A percentile compares a stretch with the other conserved stretches of the same genome.
Conservation (phyloP, 2,888 invertebrate species). For the Apamea sordens region DNA sequence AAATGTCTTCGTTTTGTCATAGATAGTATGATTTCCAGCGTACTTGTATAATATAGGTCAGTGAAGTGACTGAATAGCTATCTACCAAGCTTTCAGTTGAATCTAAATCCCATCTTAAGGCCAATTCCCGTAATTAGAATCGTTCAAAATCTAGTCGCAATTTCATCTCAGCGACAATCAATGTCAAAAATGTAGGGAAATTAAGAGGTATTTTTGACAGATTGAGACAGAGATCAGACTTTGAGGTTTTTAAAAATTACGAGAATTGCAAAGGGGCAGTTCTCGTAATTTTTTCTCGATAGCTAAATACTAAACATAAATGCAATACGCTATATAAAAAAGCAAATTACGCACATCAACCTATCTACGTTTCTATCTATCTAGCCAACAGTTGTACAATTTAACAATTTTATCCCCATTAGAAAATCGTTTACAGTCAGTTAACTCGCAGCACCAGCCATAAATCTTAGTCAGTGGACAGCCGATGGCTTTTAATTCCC, state of each 20-base stretch:
- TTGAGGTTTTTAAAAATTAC: too few relatives aligned
- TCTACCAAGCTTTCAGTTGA: not conserved
- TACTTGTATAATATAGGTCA: too few relatives aligned
- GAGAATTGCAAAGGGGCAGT: too few relatives aligned
- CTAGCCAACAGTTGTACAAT: conserved; percentile 35
- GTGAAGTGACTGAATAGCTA: not conserved
- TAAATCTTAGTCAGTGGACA: conserved; percentile 68
- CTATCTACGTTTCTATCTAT: conserved; percentile 28
- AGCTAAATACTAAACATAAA: not conserved
- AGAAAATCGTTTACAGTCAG: conserved; percentile 67
- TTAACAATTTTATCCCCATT: conserved; percentile 68
- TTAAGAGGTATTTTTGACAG: too few relatives aligned
- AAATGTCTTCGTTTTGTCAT: too few relatives aligned
- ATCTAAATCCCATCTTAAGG: not conserved
- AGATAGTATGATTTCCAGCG: too few relatives aligned
- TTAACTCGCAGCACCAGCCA: conserved; percentile 54
- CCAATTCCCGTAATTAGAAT: too few relatives aligned
- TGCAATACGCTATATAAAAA: conserved; percentile 2
- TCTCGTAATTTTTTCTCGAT: too few relatives aligned
- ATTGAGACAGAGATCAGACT: too few relatives aligned
- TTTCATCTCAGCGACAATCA: too few relatives aligned
- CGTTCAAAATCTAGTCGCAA: too few relatives aligned
- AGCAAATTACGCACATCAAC: conserved; percentile 24
- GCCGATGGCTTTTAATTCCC: conserved; percentile 66
- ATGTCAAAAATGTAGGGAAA: too few relatives aligned